These are phyloP conservation scores for Heliconius sara DNA, from an alignment of 2,888 invertebrate species.

Conservation along the genomic window DNA sequence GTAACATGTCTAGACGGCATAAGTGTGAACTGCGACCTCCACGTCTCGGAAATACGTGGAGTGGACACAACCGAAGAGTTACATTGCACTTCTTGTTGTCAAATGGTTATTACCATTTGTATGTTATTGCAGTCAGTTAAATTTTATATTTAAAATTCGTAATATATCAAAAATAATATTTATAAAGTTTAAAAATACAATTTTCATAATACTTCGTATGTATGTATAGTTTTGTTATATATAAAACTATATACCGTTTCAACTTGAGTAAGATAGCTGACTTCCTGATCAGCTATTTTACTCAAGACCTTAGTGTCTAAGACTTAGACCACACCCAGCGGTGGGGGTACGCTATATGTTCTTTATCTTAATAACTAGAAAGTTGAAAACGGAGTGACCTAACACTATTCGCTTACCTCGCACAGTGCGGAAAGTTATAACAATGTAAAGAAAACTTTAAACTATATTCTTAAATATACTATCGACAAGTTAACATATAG, in stretches of 20 bases:
- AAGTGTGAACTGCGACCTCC: constrained; percentile 45
- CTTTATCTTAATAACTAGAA: no score
- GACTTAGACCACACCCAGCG: no score
- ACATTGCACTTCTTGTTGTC: constrained; percentile 28
- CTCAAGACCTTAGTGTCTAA: no score
- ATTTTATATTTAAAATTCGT: background rate
- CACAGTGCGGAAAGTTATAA: background rate
- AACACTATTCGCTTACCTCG: background rate
- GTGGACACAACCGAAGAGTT: constrained; percentile 31
- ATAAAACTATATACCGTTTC: background rate
- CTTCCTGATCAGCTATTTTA: background rate
- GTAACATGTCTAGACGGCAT: constrained; percentile 42
- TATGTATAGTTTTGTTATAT: no score
- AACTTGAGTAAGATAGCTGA: background rate
- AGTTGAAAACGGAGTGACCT: background rate
- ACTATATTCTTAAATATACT: no score
- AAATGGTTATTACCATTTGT: constrained; percentile 5
- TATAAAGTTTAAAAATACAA: no score
- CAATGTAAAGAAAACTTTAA: background rate
- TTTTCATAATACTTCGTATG: no score
- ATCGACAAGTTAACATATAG: no score
- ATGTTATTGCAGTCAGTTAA: constrained; percentile 8
- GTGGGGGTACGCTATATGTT: no score
- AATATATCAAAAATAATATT: background rate
- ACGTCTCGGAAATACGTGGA: constrained; percentile 35